Evolutionary conservation across 2,888 invertebrate species (phyloP).

Genomic region (Lasioglossum vierecki): DNA sequence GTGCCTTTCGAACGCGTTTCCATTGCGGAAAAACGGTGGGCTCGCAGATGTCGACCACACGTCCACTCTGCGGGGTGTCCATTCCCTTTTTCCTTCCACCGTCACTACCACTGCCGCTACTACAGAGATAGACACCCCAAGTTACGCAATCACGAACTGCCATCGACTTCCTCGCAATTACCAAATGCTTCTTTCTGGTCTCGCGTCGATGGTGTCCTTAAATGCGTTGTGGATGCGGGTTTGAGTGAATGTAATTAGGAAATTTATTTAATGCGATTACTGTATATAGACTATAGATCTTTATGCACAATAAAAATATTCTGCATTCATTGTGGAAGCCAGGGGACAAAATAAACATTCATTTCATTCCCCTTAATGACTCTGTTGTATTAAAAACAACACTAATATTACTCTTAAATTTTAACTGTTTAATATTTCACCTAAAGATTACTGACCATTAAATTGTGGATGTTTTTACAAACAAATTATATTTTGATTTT

Average conservation of each 20-base stretch:
- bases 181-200: conserved; percentile 32
- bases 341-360: too few relatives aligned
- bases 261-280: background rate
- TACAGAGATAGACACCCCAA: conserved; percentile 43
- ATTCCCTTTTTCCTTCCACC: conserved; percentile 10
- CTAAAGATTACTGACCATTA: too few relatives aligned
- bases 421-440: too few relatives aligned
- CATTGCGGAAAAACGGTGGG: conserved; percentile 69
- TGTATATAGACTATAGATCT: too few relatives aligned
- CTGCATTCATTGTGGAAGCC: too few relatives aligned
- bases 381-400: background rate
- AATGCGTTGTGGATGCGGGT: background rate
- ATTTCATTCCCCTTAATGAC: background rate
- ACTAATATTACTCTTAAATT: too few relatives aligned
- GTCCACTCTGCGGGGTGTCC: conserved; percentile 70
- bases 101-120: background rate
- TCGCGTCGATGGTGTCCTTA: background rate
- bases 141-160: conserved; percentile 57
- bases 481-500: too few relatives aligned
- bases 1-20: conserved; percentile 37
- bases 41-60: conserved; percentile 75
- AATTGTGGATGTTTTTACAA: too few relatives aligned
- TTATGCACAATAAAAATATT: too few relatives aligned
- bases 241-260: background rate
- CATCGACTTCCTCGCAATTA: conserved; percentile 42